These are phyloP conservation scores for Passerina amoena DNA, from an alignment of 2,113 vertebrate species.

Conservation along the genomic window DNA sequence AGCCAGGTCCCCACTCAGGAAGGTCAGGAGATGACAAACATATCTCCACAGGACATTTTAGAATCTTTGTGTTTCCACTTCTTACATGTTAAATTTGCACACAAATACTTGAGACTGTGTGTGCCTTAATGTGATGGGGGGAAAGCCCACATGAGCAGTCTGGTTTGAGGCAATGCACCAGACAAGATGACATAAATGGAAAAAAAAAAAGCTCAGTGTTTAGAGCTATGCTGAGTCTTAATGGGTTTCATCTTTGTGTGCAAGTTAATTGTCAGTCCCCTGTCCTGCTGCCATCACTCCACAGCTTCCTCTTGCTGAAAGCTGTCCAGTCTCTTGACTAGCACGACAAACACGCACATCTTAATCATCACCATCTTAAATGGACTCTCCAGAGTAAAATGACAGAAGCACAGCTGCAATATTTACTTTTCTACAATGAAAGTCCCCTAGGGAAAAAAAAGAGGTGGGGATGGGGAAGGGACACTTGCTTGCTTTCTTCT, in stretches of 20 bases:
- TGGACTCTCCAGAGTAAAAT: background rate
- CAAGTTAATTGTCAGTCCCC: background rate
- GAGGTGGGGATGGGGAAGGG: background rate
- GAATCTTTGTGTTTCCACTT: background rate
- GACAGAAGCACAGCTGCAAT: background rate
- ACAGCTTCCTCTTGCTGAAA: conserved; percentile 6
- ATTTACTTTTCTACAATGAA: background rate
- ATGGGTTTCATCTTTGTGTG: background rate
- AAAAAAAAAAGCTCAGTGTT: background rate
- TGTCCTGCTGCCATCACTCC: background rate
- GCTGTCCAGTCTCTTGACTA: background rate
- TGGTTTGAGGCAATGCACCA: background rate
- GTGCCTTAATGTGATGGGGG: background rate
- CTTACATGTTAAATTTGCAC: background rate
- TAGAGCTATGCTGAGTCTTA: background rate
- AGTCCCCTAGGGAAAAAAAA: background rate
- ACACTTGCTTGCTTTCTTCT: background rate
- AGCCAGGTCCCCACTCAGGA: background rate
- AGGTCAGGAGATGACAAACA: background rate
- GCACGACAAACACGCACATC: fast-evolving
- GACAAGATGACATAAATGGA: background rate
- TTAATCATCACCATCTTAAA: conserved; percentile 21
- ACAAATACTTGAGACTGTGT: fast-evolving
- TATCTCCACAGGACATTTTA: background rate
- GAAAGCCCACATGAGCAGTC: background rate